Evolutionary conservation across 2,797 vertebrate species (phyloP).

Genomic region (Oreonectes daqikongensis): DNA sequence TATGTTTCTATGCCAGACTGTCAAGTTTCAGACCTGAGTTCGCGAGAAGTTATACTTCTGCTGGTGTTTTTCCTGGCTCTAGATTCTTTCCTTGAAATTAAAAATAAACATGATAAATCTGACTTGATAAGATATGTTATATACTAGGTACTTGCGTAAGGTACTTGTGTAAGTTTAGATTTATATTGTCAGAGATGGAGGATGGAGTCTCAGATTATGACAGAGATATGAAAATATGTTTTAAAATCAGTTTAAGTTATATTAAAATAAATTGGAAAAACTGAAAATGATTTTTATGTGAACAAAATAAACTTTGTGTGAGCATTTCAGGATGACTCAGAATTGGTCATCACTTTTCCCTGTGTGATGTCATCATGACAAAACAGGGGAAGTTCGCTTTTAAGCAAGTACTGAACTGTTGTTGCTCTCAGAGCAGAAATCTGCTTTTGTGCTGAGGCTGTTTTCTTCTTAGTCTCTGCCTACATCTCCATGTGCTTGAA

Average conservation of each 20-base stretch:
- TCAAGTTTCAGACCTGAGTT: neutral
- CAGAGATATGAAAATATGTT: no score
- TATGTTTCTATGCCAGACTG: neutral
- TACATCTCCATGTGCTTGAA: neutral
- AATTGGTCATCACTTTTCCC: neutral
- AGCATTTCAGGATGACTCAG: neutral
- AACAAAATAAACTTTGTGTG: neutral
- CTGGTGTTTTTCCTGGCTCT: neutral
- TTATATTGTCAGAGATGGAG: no score
- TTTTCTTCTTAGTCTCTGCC: neutral
- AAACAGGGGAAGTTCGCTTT: neutral
- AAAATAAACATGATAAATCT: neutral
- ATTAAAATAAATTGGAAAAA: no score
- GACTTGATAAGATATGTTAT: neutral
- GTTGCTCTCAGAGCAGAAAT: neutral
- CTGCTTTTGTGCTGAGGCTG: neutral
- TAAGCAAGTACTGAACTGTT: neutral
- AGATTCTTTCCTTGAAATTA: neutral
- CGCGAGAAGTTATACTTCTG: neutral
- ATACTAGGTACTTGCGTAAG: no score
- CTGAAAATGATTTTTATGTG: no score
- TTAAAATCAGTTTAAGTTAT: no score
- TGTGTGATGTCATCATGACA: neutral
- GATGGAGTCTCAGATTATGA: no score
- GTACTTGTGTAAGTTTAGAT: neutral